Base-by-base conservation (phyloP, 2,797 vertebrate species). In the Pangasius krempfi region DNA sequence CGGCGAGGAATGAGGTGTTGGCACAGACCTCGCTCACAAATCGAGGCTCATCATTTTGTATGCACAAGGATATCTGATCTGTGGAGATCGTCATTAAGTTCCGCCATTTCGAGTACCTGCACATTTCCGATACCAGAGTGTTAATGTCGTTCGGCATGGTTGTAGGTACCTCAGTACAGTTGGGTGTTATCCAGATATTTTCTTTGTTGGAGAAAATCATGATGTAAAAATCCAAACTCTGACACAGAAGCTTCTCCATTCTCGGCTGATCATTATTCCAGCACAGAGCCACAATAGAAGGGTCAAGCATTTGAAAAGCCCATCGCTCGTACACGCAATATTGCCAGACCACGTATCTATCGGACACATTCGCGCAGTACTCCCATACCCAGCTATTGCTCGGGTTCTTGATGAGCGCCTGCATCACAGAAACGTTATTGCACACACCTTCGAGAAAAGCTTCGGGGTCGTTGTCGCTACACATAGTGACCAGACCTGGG, bases 301-400 rank as follows among this genome's bases (percentile, higher is more conserved):
- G 20, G 2, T 91, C 91, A 2, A 95, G 85, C 8, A 88, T 89
- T 79, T 91, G 91, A 64, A 60, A 4, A 1, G 93, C 27, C 96
- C 96, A 97, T 47, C 88, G 89, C 0, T 94, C 90, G 22, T 97
- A 97, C 37, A 1, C 13, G 22, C 96, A 97, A 91, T 94, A 94
- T 20, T 94, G 91, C 58, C 62, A 88, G 87, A 95, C 86, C 89
- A 96, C 54, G 86, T 93, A 91, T 0, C 0, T 66, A 0, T 60
- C 73, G 6, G 95, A 93, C 14, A 90, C 92, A 92, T 95, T 95
- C 13, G 90, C 84, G 33, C 96, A 97, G 92, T 94, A 96, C 14
- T 88, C 91, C 80, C 94, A 96, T 87, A 97, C 87, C 96, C 96
- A 97, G 75, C 30, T 50, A 91, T 96, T 96, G 54, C 47, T 91